These are phyloP conservation scores for Ficedula albicollis DNA, from an alignment of 2,797 vertebrate genomes.

Conservation along the genomic window DNA sequence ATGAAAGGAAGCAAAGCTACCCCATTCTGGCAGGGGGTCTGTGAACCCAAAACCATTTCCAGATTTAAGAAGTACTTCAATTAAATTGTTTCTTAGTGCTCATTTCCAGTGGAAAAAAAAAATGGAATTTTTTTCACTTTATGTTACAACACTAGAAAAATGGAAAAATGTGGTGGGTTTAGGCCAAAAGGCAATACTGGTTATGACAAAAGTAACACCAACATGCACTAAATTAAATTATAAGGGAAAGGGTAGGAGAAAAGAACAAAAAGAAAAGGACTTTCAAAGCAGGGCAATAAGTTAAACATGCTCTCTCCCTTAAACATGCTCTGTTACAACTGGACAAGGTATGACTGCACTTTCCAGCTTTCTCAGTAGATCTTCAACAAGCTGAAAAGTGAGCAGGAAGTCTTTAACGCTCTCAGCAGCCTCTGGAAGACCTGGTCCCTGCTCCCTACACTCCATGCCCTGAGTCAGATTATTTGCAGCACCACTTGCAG, in stretches of 20 bases:
- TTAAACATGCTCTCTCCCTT: background rate
- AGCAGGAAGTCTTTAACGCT: background rate
- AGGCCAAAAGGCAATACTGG: background rate
- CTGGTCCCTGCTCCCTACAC: background rate
- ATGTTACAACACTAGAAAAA: background rate
- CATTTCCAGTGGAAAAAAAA: background rate
- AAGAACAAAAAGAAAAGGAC: background rate
- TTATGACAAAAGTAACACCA: background rate
- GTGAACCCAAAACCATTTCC: conserved; percentile 53
- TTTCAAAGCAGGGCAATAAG: background rate
- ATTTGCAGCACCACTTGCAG: background rate
- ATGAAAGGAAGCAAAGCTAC: conserved; percentile 34
- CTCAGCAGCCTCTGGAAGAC: background rate
- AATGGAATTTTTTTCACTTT: background rate
- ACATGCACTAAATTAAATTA: background rate
- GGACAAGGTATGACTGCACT: background rate
- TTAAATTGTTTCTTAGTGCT: conserved; percentile 20
- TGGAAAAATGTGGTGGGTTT: background rate
- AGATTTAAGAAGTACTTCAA: conserved; percentile 47
- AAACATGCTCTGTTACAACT: background rate
- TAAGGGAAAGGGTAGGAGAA: background rate
- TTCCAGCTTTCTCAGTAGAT: background rate
- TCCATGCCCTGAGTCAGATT: accelerated
- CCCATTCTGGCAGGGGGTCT: background rate
- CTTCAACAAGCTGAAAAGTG: background rate